Percentiles rank a stretch among this genome's conserved stretches.
Evolutionary conservation across 92 coral and sea anemone genomes (phyloP).

Genomic region (Parazoanthus swiftii): DNA sequence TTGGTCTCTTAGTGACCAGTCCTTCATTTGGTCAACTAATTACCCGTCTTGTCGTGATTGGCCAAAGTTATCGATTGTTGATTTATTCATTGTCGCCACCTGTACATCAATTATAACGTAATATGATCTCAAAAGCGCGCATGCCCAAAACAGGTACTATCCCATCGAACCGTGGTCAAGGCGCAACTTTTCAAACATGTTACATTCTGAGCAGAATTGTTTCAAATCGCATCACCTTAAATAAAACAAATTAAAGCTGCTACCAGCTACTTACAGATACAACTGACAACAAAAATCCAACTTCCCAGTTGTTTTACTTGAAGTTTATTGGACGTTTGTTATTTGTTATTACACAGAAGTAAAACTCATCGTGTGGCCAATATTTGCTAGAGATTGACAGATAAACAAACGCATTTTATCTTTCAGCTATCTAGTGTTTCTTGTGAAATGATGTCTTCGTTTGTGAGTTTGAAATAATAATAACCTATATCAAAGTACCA

Average conservation of each 20-base stretch:
- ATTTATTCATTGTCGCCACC: slow-evolving; percentile 64
- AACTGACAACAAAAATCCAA: no score
- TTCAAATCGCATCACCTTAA: not conserved
- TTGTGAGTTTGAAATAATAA: not conserved
- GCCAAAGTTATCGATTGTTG: slow-evolving; percentile 53
- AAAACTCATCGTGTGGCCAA: no score
- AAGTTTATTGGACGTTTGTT: no score
- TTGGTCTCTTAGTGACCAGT: slow-evolving; percentile 31
- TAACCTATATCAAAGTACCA: no score
- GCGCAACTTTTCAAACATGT: slow-evolving; percentile 27
- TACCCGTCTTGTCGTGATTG: slow-evolving; percentile 49
- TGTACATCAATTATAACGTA: slow-evolving; percentile 72
- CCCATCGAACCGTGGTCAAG: not conserved
- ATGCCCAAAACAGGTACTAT: slow-evolving; percentile 45
- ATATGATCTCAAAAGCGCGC: slow-evolving; percentile 77
- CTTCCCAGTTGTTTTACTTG: no score
- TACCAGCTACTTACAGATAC: no score
- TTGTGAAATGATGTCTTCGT: not conserved
- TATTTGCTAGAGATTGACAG: no score
- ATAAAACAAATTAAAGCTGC: no score
- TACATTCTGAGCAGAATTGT: not conserved
- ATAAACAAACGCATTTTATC: no score
- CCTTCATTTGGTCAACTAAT: slow-evolving; percentile 22
- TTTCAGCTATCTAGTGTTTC: no score
- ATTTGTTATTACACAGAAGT: no score